Conservation (phyloP, 2,113 vertebrate genomes). For the Echinops telfairi region DNA sequence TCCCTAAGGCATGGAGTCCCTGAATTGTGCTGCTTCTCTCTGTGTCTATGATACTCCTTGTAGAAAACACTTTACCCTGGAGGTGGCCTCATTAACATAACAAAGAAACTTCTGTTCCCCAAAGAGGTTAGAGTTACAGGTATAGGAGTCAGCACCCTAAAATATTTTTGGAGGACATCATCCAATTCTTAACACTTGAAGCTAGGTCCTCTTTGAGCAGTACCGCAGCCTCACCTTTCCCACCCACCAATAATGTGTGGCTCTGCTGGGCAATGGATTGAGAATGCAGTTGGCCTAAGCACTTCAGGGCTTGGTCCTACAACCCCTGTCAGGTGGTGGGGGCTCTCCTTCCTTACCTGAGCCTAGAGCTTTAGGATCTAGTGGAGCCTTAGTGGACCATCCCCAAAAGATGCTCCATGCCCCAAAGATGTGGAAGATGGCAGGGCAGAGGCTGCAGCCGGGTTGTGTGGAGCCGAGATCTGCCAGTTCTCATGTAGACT, state of each 20-base stretch:
- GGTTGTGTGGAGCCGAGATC: background rate
- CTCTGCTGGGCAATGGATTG: too few relatives aligned
- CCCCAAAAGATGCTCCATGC: too few relatives aligned
- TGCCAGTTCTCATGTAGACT: background rate
- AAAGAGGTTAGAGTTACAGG: background rate
- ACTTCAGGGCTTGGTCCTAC: too few relatives aligned
- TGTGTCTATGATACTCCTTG: background rate
- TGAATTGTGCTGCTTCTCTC: background rate
- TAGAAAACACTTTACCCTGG: background rate
- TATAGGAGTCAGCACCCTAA: background rate
- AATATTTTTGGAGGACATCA: background rate
- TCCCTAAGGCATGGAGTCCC: background rate
- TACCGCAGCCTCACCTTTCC: background rate
- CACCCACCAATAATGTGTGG: too few relatives aligned
- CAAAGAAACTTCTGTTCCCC: background rate
- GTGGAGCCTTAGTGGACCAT: background rate
- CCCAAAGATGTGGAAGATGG: too few relatives aligned
- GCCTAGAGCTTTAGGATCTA: background rate
- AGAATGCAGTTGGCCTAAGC: too few relatives aligned
- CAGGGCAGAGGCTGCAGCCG: background rate
- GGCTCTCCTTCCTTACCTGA: background rate
- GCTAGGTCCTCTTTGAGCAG: background rate
- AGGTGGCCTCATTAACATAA: background rate
- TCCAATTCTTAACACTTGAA: background rate
- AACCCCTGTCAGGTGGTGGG: background rate